Base-by-base conservation (phyloP, 2,888 invertebrate species). In the Elegia similella region DNA sequence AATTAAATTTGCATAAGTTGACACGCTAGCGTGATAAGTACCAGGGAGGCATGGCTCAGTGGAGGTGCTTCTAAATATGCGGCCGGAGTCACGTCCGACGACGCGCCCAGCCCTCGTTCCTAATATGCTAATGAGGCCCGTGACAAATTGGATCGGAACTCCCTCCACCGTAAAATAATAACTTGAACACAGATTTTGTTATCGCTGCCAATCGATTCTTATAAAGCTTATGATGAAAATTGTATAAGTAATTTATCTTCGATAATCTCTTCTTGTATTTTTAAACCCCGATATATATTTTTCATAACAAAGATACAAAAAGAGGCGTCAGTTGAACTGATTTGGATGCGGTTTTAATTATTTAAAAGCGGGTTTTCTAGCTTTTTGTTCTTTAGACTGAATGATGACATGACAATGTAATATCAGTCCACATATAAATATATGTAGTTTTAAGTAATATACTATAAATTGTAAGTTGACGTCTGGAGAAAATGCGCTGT, bases 1-100 rank as follows among this genome's bases (percentile, higher is more conserved):
- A 88, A 88, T 88, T 87, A 85, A 87, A 88, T 89, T 88, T 86
- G 83, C 88, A 90, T 88, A 88, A 87, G 83, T 86, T 84, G 80
- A 80, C 87, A 84, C 80, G 87, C 78, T 69, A 80, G 74, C 72
- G 72, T 74, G 82, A 78, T 82, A 82, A 82, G 78, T 72, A 65
- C 65, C 62, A 66, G 61, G 59, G 62, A 66, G 68, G 68, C 65
- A 63, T 62, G 63, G 66, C 64, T 64, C 64, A 69, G 65, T 64
- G 70, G 70, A 72, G 69, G 67, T 67, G 71, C 70, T 68, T 78
- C 78, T 75, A 78, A 83, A 82, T 81, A 82, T 81, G 83, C 83
- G 76, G 72, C 70, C 68, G 70, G 66, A 86, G 88, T 86, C 88
- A 86, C 88, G 88, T 86, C 70, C 78, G 68, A 17, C 66, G 61